Conservation (phyloP, 2,888 invertebrate genomes). For the Lottia scabra region DNA sequence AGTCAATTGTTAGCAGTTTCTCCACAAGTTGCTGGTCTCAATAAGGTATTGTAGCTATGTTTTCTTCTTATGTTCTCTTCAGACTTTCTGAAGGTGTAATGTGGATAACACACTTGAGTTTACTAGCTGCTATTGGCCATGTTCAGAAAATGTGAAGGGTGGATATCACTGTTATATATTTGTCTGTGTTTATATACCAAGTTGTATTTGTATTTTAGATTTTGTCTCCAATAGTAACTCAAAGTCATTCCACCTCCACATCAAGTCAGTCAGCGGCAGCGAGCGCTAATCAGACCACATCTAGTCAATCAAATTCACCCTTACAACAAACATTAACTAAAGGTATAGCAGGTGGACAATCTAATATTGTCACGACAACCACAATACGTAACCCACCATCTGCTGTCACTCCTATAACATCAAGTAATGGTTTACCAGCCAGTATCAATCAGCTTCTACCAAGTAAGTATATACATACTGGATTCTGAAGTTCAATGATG, state of each 20-base stretch:
- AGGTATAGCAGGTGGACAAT: constrained; percentile 33
- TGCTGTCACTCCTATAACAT: constrained; percentile 26
- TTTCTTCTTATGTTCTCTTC: too few species aligned
- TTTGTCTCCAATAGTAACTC: constrained; percentile 23
- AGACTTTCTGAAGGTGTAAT: too few species aligned
- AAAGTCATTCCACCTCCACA: constrained; percentile 22
- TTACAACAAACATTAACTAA: constrained; percentile 44
- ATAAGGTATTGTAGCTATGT: neutral
- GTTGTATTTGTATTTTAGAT: constrained; percentile 14
- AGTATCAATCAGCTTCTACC: constrained; percentile 60
- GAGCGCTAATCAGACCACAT: constrained; percentile 5
- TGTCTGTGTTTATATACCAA: neutral
- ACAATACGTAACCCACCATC: constrained; percentile 33
- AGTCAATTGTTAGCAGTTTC: constrained; percentile 69
- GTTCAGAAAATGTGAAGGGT: neutral
- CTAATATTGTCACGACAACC: constrained; percentile 27
- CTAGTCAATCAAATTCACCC: constrained; percentile 25
- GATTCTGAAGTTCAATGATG: too few species aligned
- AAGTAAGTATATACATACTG: constrained; percentile 43
- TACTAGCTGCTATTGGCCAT: neutral
- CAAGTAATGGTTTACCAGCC: constrained; percentile 51
- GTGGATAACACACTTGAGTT: too few species aligned
- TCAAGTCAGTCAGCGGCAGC: constrained; percentile 25
- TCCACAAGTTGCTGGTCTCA: constrained; percentile 55
- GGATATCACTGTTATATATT: neutral